phyloP scores from a whole-genome alignment of 1,140 invertebrate genomes.

The Euglossa dilemma region DNA sequence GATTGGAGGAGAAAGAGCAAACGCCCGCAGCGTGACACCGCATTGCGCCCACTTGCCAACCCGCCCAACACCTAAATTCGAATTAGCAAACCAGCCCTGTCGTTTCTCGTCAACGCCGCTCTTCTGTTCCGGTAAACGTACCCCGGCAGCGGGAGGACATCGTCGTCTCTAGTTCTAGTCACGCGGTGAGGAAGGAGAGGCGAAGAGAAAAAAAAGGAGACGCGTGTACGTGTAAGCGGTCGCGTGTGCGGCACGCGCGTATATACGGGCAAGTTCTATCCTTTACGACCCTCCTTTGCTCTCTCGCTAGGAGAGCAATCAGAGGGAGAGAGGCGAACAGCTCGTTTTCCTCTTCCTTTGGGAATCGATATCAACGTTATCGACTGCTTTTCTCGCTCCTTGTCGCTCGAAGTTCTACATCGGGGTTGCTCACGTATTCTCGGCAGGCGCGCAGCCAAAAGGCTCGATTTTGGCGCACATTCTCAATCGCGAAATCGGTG shows the following conservation, averaged over 20 bases:
- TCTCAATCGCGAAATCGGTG: constrained; percentile 46
- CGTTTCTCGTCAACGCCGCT: constrained; percentile 71
- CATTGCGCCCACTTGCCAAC: constrained; percentile 80
- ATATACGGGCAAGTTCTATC: constrained; percentile 22
- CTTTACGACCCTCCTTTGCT: constrained; percentile 43
- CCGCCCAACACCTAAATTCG: constrained; percentile 80
- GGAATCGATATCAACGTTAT: constrained; percentile 79
- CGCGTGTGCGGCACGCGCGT: constrained; percentile 2
- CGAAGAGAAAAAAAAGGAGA: not conserved
- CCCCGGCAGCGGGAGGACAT: constrained; percentile 46
- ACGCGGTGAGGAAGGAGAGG: not conserved
- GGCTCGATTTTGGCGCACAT: constrained; percentile 61
- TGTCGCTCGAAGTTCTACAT: constrained; percentile 62
- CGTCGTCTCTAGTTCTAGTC: constrained; percentile 32
- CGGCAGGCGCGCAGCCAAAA: constrained; percentile 68
- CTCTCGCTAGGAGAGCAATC: constrained; percentile 41
- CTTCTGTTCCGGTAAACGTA: constrained; percentile 58
- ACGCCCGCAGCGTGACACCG: constrained; percentile 79
- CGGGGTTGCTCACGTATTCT: constrained; percentile 57
- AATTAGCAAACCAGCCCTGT: constrained; percentile 75
- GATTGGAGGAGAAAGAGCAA: constrained; percentile 65
- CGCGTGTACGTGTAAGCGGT: not conserved
- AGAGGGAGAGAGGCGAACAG: constrained; percentile 25
- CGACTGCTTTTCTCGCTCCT: constrained; percentile 62
- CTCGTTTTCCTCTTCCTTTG: constrained; percentile 70